Evolutionary conservation across 2,888 invertebrate species (phyloP), one percentile per base, ranked within the genome.

Genomic region (Oscheius sp.): DNA sequence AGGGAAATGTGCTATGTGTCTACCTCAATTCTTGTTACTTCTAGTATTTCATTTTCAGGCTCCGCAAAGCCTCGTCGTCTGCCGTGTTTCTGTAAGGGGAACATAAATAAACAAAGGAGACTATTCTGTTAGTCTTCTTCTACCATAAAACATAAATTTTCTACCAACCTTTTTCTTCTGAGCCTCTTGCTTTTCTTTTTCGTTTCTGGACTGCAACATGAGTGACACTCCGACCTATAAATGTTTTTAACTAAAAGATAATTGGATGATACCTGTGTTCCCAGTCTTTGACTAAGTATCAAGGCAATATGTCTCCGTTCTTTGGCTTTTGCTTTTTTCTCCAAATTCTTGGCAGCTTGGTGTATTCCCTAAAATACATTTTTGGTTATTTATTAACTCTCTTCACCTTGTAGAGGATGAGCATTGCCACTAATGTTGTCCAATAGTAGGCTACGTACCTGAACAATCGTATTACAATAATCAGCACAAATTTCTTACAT

Each of bases 361-460:
- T 87, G 87, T 65, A 87, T 87, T 35, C 87, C 87, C 87, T 87
- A 72, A 73, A 82, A 75, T 21, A 21, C 21, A 33, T 60, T 68
- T 66, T 68, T n/a, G 42, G 32, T 35, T 32, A 29, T 35, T 11
- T 66, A 11, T 9, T 68, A 37, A 71, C 58, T 50, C 48, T 32
- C 60, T 57, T 29, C 47, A 84, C 87, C 82, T 87, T 86, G 76
- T 89, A 89, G 13, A 89, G 80, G 58, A 89, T 87, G 10, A 88
- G 77, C 86, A 89, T 88, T 5, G 88, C 89, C 7, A 88, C 82
- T 7, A 89, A 78, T 7, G 88, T 88, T 21, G 87, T 86, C 88
- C 88, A 89, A 75, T 88, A 89, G 78, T 89, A 89, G 21, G 80
- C 83, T 9, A 89, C 82, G 73, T 89, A 89, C 42, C 42, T 42